A percentile compares a stretch with the other conserved stretches of the same genome.
Evolutionary conservation across 1,140 invertebrate species (phyloP).

Genomic region (Procambarus clarkii): DNA sequence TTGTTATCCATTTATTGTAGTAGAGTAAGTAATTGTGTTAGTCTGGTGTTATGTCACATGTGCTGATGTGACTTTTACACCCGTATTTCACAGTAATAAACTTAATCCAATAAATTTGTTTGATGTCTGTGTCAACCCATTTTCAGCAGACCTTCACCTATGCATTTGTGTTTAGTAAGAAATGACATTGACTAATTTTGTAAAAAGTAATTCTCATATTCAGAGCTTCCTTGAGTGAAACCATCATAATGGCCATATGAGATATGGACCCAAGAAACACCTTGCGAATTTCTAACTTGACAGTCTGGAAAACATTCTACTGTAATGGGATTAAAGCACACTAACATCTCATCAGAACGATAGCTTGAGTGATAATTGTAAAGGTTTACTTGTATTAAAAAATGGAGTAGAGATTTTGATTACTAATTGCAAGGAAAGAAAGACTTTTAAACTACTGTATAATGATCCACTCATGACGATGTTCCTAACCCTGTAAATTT

Average conservation of each 20-base stretch:
- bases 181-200: constrained; percentile 18
- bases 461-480: not conserved
- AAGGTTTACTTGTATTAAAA: not conserved
- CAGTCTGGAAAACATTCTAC: not conserved
- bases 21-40: too few species aligned
- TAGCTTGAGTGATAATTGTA: not conserved
- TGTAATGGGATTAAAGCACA: not conserved
- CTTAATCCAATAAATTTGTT: not conserved
- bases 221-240: not conserved
- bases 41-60: too few species aligned
- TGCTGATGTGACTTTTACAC: not conserved
- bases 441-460: not conserved
- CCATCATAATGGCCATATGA: not conserved
- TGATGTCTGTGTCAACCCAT: too few species aligned
- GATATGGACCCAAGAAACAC: not conserved
- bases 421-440: not conserved
- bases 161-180: not conserved
- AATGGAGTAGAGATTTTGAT: not conserved
- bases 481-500: not conserved
- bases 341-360: not conserved
- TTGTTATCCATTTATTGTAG: too few species aligned
- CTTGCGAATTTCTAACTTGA: not conserved
- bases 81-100: constrained; percentile 12
- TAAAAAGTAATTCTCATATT: constrained; percentile 2
- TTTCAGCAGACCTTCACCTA: not conserved